These are phyloP conservation scores for Pseudachorutes palmiensis DNA, from an alignment of 1,140 invertebrate species.

Conservation along the genomic window DNA sequence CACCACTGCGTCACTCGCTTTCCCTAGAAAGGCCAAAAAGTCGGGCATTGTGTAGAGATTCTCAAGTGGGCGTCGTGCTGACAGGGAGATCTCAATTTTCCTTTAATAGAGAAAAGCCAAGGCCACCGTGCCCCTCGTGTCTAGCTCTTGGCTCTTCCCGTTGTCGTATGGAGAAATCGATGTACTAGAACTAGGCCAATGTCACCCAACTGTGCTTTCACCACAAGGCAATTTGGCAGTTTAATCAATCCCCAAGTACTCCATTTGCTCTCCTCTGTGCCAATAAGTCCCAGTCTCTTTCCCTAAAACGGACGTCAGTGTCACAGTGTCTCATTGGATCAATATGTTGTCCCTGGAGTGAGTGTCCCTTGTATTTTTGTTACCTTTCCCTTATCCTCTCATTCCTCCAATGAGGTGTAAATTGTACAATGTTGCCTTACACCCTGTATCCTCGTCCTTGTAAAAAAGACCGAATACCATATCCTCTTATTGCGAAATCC, in stretches of 20 bases:
- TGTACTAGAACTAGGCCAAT: constrained; percentile 2
- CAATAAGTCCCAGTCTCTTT: background rate
- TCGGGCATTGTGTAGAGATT: too few species aligned
- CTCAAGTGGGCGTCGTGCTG: too few species aligned
- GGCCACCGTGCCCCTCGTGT: too few species aligned
- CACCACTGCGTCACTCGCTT: too few species aligned
- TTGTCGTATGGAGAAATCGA: background rate
- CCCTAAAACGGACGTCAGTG: background rate
- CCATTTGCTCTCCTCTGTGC: background rate
- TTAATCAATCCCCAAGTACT: too few species aligned
- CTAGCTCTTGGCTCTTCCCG: too few species aligned
- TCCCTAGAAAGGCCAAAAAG: too few species aligned
- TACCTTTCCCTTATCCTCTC: too few species aligned
- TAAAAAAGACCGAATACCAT: background rate
- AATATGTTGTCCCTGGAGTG: background rate
- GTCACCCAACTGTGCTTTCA: background rate
- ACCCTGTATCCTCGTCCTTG: background rate
- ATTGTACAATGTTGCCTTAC: background rate
- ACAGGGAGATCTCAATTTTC: background rate
- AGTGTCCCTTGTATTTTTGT: background rate
- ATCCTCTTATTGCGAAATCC: background rate
- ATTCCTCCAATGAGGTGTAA: too few species aligned
- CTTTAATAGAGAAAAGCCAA: background rate
- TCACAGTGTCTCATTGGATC: background rate
- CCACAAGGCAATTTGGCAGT: too few species aligned